These are phyloP conservation scores for Rugalucina vietnamica DNA, from an alignment of 2,888 invertebrate species.

Conservation along the genomic window DNA sequence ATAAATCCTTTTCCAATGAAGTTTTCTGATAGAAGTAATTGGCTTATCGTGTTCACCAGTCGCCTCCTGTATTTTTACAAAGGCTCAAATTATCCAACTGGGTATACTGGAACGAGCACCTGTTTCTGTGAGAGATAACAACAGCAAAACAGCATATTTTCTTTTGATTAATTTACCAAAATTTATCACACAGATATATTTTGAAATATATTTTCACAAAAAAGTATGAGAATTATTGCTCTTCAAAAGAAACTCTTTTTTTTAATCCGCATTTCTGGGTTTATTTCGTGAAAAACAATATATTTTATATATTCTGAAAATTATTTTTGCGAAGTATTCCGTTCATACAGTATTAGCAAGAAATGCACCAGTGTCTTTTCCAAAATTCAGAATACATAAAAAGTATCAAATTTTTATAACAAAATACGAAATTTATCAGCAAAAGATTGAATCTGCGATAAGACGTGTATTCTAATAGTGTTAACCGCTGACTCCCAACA, in stretches of 20 bases:
- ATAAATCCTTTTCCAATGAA: conserved; percentile 53
- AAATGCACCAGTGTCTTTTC: too few relatives aligned
- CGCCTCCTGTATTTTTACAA: conserved; percentile 27
- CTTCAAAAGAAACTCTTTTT: not conserved
- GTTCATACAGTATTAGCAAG: too few relatives aligned
- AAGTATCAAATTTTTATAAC: not conserved
- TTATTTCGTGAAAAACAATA: too few relatives aligned
- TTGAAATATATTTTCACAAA: not conserved
- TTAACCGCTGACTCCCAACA: conserved; percentile 3
- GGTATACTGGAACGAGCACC: not conserved
- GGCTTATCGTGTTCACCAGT: conserved; percentile 48
- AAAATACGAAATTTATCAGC: conserved; percentile 15
- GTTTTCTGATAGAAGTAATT: conserved; percentile 58
- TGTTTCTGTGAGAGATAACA: not conserved
- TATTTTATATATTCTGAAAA: too few relatives aligned
- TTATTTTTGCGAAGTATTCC: too few relatives aligned
- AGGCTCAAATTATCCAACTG: conserved; percentile 8
- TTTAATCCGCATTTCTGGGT: too few relatives aligned
- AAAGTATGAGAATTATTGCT: not conserved
- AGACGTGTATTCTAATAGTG: conserved; percentile 7
- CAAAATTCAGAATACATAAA: not conserved
- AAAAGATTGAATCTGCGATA: not conserved
- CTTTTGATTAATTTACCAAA: conserved; percentile 5
- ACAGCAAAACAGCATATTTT: conserved; percentile 9
- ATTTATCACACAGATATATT: not conserved